Percentiles rank a stretch among this genome's conserved stretches.
phyloP scores from a whole-genome alignment of 1,140 invertebrate genomes.

The Phthorimaea operculella region DNA sequence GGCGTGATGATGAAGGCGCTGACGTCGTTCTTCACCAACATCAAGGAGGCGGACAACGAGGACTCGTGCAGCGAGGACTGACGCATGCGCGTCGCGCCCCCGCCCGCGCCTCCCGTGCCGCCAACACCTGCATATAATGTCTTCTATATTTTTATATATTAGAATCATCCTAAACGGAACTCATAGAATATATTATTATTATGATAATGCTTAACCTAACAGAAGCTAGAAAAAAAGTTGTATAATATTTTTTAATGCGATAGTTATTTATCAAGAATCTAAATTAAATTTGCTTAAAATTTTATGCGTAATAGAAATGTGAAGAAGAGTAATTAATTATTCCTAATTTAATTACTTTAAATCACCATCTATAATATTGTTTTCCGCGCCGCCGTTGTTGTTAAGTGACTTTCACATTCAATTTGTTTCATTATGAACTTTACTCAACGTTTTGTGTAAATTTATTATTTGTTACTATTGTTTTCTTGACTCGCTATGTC shows the following conservation, averaged over 20 bases:
- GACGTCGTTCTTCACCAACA: constrained; percentile 69
- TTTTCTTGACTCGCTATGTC: too few relatives aligned
- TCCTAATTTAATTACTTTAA: background rate
- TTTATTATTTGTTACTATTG: too few relatives aligned
- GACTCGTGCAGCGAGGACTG: constrained; percentile 61
- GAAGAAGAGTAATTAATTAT: background rate
- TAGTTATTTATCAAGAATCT: constrained; percentile 38
- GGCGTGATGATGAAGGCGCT: constrained; percentile 69
- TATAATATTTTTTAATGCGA: constrained; percentile 48
- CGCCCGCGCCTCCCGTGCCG: constrained; percentile 14
- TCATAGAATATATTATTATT: constrained; percentile 30
- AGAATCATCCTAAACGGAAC: constrained; percentile 31
- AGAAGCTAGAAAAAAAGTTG: constrained; percentile 39
- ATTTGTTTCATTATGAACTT: too few relatives aligned
- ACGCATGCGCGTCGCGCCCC: constrained; percentile 24
- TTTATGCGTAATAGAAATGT: constrained; percentile 12
- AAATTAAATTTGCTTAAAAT: constrained; percentile 24
- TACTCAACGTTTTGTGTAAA: too few relatives aligned
- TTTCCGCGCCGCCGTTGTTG: background rate
- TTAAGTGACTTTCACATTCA: background rate
- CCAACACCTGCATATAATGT: constrained; percentile 22
- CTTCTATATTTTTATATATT: constrained; percentile 54
- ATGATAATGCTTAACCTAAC: constrained; percentile 36
- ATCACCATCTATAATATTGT: background rate
- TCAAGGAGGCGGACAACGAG: constrained; percentile 59